Evolutionary conservation across 1,140 invertebrate genomes (phyloP), one percentile per base, ranked within the genome.

Genomic region (Apis laboriosa): DNA sequence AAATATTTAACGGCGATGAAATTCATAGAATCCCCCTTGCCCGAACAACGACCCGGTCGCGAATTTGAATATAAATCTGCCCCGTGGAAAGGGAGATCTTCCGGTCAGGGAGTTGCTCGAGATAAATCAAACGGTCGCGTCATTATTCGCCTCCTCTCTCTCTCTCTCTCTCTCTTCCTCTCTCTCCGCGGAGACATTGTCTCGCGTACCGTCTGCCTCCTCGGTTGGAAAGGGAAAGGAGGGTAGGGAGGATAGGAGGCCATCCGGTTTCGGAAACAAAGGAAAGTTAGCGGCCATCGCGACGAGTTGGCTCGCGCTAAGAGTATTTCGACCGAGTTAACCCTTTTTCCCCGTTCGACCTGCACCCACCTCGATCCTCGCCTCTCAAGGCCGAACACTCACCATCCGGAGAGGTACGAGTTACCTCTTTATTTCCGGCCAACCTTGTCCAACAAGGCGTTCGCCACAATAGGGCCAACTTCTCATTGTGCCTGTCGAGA

Each of bases 401-500:
- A 51, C 61, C 64, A 43, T 55, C 13, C 53, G 21, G 83, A 43
- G 34, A 43, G 75, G 80, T 74, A 74, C 70, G 84, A 85, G 77
- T 82, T 83, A 83, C 77, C 84, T 80, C 84, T 91, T 90, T 86
- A 89, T 90, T 90, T 90, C 83, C 84, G 75, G 68, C 85, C 66
- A 79, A 88, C 89, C 82, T 87, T 90, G 90, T 91, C 90, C 89
- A 87, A 90, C 90, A 80, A 83, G 85, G 85, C 89, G 86, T 88
- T 80, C 85, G 77, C 79, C 84, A 92, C 91, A 92, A 93, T 91
- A 86, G 90, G 77, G 84, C 86, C 89, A 91, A 93, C 89, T 92
- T 93, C 91, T 88, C 86, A 92, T 93, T 92, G 91, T 92, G 88
- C 84, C 77, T 43, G 81, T 17, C 19, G 72, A 84, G 83, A 84